A percentile compares a stretch with the other conserved stretches of the same genome.
These are phyloP conservation scores for Cinara cedri DNA, from an alignment of 2,888 invertebrate genomes.

Conservation along the genomic window DNA sequence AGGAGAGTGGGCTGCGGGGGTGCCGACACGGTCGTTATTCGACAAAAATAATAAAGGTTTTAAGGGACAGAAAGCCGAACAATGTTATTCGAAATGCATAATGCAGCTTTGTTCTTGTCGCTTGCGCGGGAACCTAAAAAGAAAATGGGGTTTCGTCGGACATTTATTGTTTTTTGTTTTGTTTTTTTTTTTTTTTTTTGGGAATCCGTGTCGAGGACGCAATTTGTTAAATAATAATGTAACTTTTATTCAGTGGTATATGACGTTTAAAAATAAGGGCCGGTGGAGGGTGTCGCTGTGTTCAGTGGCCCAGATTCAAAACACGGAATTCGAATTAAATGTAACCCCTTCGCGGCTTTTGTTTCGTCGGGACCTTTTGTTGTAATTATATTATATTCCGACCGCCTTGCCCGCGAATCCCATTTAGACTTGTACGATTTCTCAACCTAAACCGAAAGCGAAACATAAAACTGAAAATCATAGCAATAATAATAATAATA, in stretches of 20 bases:
- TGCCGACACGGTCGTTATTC: constrained; percentile 39
- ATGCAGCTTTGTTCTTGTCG: constrained; percentile 26
- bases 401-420: constrained; percentile 26
- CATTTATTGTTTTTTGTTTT: constrained; percentile 54
- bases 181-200: no score
- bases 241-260: constrained; percentile 52
- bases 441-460: constrained; percentile 25
- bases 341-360: constrained; percentile 54
- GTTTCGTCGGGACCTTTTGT: constrained; percentile 41
- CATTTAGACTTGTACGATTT: constrained; percentile 50
- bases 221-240: constrained; percentile 56
- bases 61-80: constrained; percentile 36
- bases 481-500: constrained; percentile 22
- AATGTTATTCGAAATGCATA: constrained; percentile 49
- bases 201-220: constrained; percentile 53
- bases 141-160: constrained; percentile 50
- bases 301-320: constrained; percentile 53
- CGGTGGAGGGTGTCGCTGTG: constrained; percentile 32
- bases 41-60: constrained; percentile 50
- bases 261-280: constrained; percentile 44
- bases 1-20: no score
- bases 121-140: constrained; percentile 14
- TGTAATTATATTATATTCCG: constrained; percentile 10
- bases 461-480: constrained; percentile 20
- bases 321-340: constrained; percentile 56